A percentile compares a stretch with the other conserved stretches of the same genome.
These are phyloP conservation scores for Rhabdomys dilectus DNA, from an alignment of 2,113 vertebrate species.

Conservation along the genomic window DNA sequence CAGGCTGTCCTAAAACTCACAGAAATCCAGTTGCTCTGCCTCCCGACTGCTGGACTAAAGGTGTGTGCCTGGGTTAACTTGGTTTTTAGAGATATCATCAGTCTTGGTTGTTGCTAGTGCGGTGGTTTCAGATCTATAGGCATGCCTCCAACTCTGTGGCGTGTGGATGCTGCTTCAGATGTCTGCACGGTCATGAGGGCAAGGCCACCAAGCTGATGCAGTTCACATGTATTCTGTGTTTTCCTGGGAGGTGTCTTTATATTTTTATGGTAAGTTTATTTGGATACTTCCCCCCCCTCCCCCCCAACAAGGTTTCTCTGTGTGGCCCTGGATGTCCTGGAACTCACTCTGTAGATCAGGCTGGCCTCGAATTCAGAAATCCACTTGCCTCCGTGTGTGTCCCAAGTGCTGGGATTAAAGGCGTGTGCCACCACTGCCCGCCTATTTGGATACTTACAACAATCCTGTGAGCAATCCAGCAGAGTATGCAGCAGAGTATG, in stretches of 20 bases:
- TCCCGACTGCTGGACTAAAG: neutral
- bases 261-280: neutral
- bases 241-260: neutral
- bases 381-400: no score
- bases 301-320: no score
- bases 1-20: neutral
- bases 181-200: accelerated
- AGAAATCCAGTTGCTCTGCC: neutral
- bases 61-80: neutral
- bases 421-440: no score
- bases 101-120: neutral
- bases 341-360: no score
- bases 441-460: neutral
- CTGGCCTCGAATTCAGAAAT: no score
- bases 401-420: no score
- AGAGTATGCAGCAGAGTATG: neutral
- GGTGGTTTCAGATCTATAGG: neutral
- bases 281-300: no score
- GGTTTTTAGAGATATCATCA: neutral
- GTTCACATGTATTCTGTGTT: neutral
- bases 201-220: neutral
- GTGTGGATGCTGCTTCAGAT: no score
- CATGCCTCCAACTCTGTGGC: neutral
- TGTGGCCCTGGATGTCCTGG: no score
- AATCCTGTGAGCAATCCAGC: neutral